Evolutionary conservation across 2,797 vertebrate species (phyloP), one percentile per base, ranked within the genome.

Genomic region (Gastrophryne carolinensis): DNA sequence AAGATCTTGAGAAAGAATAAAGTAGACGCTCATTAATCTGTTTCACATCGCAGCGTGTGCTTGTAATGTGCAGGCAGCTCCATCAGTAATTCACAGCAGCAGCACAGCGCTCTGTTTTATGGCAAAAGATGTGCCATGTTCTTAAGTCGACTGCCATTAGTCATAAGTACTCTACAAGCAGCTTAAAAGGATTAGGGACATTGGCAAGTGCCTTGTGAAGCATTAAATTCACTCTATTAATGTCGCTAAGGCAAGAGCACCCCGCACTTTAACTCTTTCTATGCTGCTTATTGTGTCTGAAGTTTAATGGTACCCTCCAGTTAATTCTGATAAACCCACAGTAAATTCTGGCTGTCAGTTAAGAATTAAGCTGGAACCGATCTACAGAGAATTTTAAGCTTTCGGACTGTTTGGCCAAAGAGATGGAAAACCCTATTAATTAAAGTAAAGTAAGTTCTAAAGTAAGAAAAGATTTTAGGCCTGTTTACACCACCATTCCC

Each of bases 151-250:
- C 50, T 80, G 37, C 53, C 26, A 29, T 83, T 80, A 78, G 34
- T 64, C 60, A 17, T 67, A 75, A 70, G 10, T 60, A 67, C 32
- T 66, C 39, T 78, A 62, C 35, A 80, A 72, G 19, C 58, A 76
- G 57, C 62, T 84, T 82, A 54, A 75, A 78, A 80, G 23, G 34
- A 71, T 80, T 66, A 6, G 17, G 68, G 73, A 80, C 66, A 78
- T 80, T 64, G 39, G 52, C 68, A 72, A 60, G 74, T 62, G 49
- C 50, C 72, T 70, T 76, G 8, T 35, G 65, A 78, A 27, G 23
- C 67, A 58, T 79, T 76, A 73, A 73, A 81, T 72, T 63, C 39
- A 68, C 75, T 79, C 23, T n/a, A 57, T 81, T 81, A 60, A 32
- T 72, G 50, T 63, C 64, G 26, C 49, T 72, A 56, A 79, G 78